Evolutionary conservation across 2,797 vertebrate genomes (phyloP).

Genomic region (Pseudocheirus occidentalis): DNA sequence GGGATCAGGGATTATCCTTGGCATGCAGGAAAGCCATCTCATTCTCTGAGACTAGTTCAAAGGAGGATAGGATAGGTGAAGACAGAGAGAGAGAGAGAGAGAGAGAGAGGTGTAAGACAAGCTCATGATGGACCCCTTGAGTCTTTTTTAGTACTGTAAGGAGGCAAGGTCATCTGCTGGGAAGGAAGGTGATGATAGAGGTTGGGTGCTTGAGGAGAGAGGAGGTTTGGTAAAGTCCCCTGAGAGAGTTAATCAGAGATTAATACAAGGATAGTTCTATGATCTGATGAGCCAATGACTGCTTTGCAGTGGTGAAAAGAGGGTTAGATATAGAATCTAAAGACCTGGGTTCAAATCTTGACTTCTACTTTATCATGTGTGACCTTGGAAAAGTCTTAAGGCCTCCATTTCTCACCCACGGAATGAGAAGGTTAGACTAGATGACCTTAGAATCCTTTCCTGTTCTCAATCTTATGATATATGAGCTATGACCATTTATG

Average conservation of each 20-base stretch:
- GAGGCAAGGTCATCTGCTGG: not conserved
- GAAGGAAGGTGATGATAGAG: not conserved
- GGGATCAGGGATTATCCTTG: not conserved
- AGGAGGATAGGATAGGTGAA: not conserved
- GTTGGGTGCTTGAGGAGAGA: not conserved
- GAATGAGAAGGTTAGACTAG: not conserved
- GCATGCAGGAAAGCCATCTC: not conserved
- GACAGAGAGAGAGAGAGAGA: not conserved
- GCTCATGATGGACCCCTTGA: not conserved
- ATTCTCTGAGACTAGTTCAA: not conserved
- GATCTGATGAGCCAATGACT: not conserved
- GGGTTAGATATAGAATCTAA: not conserved
- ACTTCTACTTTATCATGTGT: not conserved
- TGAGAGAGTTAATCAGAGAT: not conserved
- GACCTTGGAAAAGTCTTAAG: not conserved
- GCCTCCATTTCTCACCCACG: not conserved
- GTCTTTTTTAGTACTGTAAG: not conserved
- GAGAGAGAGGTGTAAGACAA: not conserved
- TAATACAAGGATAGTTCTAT: not conserved
- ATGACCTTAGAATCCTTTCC: not conserved
- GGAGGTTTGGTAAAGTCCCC: not conserved
- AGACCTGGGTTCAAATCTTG: not conserved
- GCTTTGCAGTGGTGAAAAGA: not conserved
- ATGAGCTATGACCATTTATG: not conserved
- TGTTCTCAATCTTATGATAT: not conserved